A percentile compares a stretch with the other conserved stretches of the same genome.
phyloP scores from a whole-genome alignment of 2,888 invertebrate genomes.

The Drosophila cracens region DNA sequence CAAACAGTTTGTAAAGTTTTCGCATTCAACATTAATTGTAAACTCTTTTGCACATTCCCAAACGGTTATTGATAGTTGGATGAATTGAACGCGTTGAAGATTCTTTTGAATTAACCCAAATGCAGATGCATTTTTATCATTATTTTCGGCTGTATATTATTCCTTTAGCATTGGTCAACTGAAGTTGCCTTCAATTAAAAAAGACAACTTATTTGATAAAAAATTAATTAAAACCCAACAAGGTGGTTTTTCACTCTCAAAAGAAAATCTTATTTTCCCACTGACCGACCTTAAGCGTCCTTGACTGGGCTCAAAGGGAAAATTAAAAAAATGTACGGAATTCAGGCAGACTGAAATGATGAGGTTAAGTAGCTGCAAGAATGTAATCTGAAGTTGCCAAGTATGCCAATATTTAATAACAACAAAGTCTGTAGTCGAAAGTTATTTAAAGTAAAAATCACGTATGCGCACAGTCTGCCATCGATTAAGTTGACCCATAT shows the following conservation, averaged over 20 bases:
- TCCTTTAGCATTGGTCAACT: background rate
- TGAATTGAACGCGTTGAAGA: constrained; percentile 3
- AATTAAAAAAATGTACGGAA: background rate
- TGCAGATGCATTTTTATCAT: constrained; percentile 5
- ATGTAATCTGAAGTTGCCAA: background rate
- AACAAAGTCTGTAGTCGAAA: constrained; percentile 17
- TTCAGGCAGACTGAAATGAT: background rate
- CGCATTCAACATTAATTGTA: constrained; percentile 26
- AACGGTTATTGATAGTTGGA: constrained; percentile 37
- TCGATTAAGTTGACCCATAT: constrained; percentile 64
- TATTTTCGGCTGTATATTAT: constrained; percentile 2
- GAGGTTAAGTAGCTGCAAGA: background rate
- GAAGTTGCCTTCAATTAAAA: background rate
- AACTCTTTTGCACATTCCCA: constrained; percentile 40
- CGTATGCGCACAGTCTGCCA: constrained; percentile 59
- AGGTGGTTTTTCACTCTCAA: background rate
- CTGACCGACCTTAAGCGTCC: background rate
- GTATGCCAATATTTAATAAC: constrained; percentile 27
- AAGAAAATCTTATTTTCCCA: background rate
- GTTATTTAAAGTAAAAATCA: constrained; percentile 47
- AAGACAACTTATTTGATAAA: background rate
- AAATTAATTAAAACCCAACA: background rate
- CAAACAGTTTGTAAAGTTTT: constrained; percentile 25
- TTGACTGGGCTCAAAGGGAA: constrained; percentile 1
- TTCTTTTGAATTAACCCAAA: constrained; percentile 45